Base-by-base conservation (phyloP, 2,888 invertebrate species). In the Allolobophora icterica region DNA sequence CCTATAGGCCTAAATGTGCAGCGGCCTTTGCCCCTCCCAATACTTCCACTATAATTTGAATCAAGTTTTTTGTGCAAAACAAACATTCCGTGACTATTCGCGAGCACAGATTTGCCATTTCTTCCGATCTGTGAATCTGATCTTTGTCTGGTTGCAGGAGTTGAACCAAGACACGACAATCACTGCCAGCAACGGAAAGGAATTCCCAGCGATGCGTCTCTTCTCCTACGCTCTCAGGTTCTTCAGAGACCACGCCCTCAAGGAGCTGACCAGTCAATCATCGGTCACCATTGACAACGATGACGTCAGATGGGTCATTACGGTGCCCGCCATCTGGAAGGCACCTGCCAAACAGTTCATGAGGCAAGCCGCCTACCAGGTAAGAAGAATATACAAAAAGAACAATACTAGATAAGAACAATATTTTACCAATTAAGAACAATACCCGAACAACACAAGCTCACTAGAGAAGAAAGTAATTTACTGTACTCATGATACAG, bases 251-350 rank as follows among this genome's bases (percentile, higher is more conserved):
- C 96, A 96, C 92, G 96, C 96, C 30, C 94, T 96, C 33, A 94
- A 95, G 91, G 96, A 96, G 93, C 94, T 96, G 90, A 95, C 95
- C 42, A 96, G 96, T 93, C 96, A 96, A 92, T 95, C 96, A 30
- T 96, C 95, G 1, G 94, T 94, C 33, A 94, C 93, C 89, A 95
- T 96, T 30, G 92, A 95, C 11, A 94, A 95, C 92, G 95, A 96
- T 92, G 96, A 96, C 93, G 95, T 96, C 38, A 93, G 96, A 52
- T 96, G 96, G 96, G 96, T 96, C 83, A 94, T 96, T 71, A 96
- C 96, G 0, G 96, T 96, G 13, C 96, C 96, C 0, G 96, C 96
- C 52, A 96, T 96, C 90, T 96, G 96, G 96, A 95, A 96, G 90
- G 96, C 96, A 91, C 96, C 96, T 58, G 96, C 96, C 40, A 96